These are phyloP conservation scores for Capreolus pygargus DNA, from an alignment of 2,113 vertebrate species.

Conservation along the genomic window DNA sequence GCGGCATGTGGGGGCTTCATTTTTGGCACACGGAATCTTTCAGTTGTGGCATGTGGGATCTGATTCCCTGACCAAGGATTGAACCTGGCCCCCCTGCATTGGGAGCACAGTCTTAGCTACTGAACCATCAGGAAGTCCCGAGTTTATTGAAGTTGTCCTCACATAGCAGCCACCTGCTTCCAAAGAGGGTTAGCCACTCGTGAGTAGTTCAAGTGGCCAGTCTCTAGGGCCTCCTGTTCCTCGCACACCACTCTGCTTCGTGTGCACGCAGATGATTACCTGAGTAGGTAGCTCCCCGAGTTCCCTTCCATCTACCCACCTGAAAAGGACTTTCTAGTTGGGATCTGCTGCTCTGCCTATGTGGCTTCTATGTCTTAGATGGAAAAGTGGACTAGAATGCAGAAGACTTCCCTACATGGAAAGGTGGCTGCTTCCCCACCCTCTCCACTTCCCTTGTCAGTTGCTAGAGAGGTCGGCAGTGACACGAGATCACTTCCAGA, in stretches of 20 bases:
- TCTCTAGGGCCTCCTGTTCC: not conserved
- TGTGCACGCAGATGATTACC: not conserved
- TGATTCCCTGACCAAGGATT: not conserved
- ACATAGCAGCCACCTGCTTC: not conserved
- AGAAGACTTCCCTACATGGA: conserved; percentile 54
- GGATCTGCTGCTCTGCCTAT: not conserved
- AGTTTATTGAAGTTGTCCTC: not conserved
- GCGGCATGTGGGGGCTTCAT: not conserved
- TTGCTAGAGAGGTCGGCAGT: conserved; percentile 39
- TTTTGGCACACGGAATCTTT: not conserved
- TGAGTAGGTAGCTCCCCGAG: not conserved
- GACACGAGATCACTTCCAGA: conserved; percentile 52
- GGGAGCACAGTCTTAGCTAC: not conserved
- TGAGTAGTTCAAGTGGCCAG: not conserved
- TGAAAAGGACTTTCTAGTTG: conserved; percentile 18
- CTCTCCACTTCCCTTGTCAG: conserved; percentile 24
- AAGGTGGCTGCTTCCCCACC: conserved; percentile 32
- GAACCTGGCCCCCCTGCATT: not conserved
- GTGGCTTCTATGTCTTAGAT: conserved; percentile 26
- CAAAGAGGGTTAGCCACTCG: not conserved
- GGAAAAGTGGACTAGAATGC: not conserved
- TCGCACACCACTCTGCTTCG: not conserved
- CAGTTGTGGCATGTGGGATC: not conserved
- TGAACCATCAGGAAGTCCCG: not conserved
- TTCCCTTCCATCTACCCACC: not conserved